phyloP scores from a whole-genome alignment of 2,888 invertebrate species.

The Bombyx huttoni region DNA sequence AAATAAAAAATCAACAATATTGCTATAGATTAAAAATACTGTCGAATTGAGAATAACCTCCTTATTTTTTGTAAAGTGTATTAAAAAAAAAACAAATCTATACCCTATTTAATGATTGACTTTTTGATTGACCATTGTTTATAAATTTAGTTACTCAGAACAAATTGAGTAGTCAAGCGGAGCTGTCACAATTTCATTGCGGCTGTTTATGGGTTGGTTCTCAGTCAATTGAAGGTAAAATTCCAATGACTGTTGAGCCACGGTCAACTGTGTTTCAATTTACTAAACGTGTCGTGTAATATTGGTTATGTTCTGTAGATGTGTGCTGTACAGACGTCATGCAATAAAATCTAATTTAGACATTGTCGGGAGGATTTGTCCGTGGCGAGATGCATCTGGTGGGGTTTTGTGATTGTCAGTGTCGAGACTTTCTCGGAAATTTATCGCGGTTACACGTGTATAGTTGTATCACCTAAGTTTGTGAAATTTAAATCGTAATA shows the following conservation, averaged over 20 bases:
- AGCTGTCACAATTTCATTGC: conserved; percentile 46
- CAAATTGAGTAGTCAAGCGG: conserved; percentile 26
- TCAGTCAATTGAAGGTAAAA: conserved; percentile 43
- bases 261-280: neutral
- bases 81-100: too few relatives aligned
- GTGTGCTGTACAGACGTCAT: conserved; percentile 50
- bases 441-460: too few relatives aligned
- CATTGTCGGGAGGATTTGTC: conserved; percentile 64
- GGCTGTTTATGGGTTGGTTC: conserved; percentile 46
- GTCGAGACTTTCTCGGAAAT: too few relatives aligned
- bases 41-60: too few relatives aligned
- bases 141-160: neutral
- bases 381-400: conserved; percentile 35
- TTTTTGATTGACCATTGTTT: neutral
- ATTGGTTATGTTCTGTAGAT: conserved; percentile 29
- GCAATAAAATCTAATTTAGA: conserved; percentile 73
- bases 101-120: too few relatives aligned
- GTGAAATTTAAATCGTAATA: too few relatives aligned
- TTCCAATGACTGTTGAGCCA: conserved; percentile 31
- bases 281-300: conserved; percentile 14
- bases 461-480: too few relatives aligned
- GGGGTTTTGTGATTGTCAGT: neutral
- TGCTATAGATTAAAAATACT: too few relatives aligned
- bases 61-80: too few relatives aligned
- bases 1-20: too few relatives aligned